These are phyloP conservation scores for Megaceryle torquata DNA, from an alignment of 2,113 vertebrate species.

Conservation along the genomic window DNA sequence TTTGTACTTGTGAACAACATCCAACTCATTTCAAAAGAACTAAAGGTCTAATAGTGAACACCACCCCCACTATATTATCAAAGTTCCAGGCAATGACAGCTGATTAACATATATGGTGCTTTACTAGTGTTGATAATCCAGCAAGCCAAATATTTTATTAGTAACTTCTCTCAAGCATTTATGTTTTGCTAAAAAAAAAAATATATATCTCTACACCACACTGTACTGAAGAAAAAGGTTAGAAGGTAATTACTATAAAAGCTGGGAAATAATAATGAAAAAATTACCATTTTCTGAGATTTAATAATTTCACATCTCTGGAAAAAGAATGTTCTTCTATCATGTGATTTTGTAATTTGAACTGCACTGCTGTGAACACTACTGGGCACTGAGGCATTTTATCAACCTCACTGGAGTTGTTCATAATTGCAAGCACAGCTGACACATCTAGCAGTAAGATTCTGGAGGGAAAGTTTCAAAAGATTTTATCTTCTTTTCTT, in stretches of 20 bases:
- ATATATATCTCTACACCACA: background rate
- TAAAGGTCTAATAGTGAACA: background rate
- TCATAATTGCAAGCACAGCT: background rate
- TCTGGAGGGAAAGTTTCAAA: background rate
- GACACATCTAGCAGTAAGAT: background rate
- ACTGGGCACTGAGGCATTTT: background rate
- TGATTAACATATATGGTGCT: background rate
- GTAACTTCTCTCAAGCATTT: background rate
- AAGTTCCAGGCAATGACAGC: background rate
- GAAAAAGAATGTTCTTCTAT: background rate
- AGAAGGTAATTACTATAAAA: constrained; percentile 9
- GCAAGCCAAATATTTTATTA: background rate
- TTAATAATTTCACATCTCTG: background rate
- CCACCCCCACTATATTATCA: background rate
- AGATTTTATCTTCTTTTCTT: background rate
- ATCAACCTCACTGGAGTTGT: background rate
- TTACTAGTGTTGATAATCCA: background rate
- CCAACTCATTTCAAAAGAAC: background rate
- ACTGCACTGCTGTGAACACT: background rate
- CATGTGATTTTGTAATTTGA: background rate
- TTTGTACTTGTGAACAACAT: background rate
- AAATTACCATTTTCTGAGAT: background rate
- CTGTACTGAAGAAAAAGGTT: background rate
- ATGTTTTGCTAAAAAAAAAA: background rate
- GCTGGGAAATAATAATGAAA: background rate